phyloP scores from a whole-genome alignment of 2,113 vertebrate genomes.

The Nibea coibor region DNA sequence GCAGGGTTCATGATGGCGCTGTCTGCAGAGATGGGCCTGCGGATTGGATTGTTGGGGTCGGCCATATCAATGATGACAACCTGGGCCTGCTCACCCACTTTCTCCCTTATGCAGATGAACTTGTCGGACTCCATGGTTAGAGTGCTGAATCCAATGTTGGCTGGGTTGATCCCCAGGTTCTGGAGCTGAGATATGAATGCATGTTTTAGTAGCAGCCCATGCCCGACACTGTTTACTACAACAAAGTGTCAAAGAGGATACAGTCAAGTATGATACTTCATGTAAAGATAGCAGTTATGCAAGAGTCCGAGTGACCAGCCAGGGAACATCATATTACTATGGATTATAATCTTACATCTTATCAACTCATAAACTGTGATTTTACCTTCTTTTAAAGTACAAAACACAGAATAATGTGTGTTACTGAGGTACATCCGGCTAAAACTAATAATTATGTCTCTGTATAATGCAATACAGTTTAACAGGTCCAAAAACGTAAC shows the following conservation, averaged over 20 bases:
- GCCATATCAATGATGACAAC: conserved; percentile 99
- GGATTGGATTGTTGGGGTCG: conserved; percentile 97
- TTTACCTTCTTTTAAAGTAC: neutral
- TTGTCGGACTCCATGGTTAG: conserved; percentile 99
- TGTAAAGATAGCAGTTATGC: neutral
- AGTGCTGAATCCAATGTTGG: conserved; percentile 99
- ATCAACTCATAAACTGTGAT: neutral
- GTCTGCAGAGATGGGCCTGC: conserved; percentile 97
- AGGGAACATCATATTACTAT: neutral
- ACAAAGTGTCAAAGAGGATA: neutral
- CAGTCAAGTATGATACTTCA: neutral
- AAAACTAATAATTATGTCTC: neutral
- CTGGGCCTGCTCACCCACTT: conserved; percentile 98
- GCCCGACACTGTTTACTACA: neutral
- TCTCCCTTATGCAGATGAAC: conserved; percentile 99
- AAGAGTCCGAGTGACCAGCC: neutral
- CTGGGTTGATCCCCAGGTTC: conserved; percentile 98
- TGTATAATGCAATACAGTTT: neutral
- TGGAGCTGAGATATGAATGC: conserved; percentile 88
- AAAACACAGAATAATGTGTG: neutral
- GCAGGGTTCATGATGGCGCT: conserved; percentile 99
- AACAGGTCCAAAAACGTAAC: neutral
- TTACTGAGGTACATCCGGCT: neutral
- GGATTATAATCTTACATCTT: too few relatives aligned
- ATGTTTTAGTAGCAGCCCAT: conserved; percentile 5